These are phyloP conservation scores for Hylia prasina DNA, from an alignment of 2,113 vertebrate species.

Conservation along the genomic window DNA sequence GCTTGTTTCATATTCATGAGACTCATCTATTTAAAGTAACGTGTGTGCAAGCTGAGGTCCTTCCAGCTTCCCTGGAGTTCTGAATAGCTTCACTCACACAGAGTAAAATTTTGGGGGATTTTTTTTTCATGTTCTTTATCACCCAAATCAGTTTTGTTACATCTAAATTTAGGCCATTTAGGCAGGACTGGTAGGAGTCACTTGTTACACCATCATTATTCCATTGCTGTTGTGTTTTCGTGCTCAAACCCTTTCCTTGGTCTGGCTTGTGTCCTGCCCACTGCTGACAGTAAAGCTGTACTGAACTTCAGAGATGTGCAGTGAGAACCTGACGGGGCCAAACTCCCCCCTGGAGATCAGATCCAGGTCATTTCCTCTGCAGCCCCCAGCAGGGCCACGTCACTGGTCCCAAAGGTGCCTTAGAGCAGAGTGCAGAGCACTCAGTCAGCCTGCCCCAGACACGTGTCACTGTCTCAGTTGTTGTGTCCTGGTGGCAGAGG, in stretches of 20 bases:
- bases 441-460: not conserved
- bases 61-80: not conserved
- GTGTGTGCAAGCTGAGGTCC: accelerated
- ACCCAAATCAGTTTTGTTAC: not conserved
- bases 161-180: accelerated
- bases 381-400: accelerated
- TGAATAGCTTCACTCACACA: not conserved
- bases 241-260: accelerated
- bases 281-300: accelerated
- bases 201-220: not conserved
- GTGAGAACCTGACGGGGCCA: not conserved
- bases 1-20: not conserved
- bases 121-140: not conserved
- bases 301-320: not conserved
- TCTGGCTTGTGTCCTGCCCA: not conserved
- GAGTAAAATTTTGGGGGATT: not conserved
- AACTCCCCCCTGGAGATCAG: not conserved
- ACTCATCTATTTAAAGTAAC: not conserved
- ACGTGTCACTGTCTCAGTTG: not conserved
- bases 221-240: not conserved
- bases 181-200: not conserved
- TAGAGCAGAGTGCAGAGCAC: not conserved
- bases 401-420: not conserved
- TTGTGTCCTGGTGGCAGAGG: not conserved
- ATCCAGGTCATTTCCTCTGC: not conserved